Conservation (phyloP, 2,797 vertebrate species). For the Gymnodraco acuticeps region DNA sequence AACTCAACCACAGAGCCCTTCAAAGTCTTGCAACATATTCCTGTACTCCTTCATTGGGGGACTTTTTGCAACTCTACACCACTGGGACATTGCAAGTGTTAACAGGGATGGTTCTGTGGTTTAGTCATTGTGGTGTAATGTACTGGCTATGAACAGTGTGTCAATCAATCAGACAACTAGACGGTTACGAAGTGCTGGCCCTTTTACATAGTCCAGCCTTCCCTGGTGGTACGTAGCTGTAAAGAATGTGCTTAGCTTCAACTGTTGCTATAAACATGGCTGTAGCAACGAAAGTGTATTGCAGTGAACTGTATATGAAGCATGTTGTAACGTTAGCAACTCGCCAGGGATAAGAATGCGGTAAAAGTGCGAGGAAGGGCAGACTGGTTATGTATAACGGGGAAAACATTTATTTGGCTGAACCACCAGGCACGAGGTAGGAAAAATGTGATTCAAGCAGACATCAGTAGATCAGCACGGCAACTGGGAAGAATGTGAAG, state of each 20-base stretch:
- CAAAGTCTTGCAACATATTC: conserved; percentile 8
- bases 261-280: conserved; percentile 65
- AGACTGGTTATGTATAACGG: conserved; percentile 24
- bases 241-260: conserved; percentile 50
- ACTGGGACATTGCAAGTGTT: conserved; percentile 57
- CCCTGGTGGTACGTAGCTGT: conserved; percentile 51
- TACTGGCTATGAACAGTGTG: conserved; percentile 58
- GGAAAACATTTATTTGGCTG: conserved; percentile 14
- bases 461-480: conserved; percentile 48
- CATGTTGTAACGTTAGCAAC: conserved; percentile 36
- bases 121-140: conserved; percentile 76
- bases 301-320: conserved; percentile 29
- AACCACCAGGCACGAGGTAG: conserved; percentile 21
- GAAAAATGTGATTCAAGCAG: conserved; percentile 46
- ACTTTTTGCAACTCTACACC: conserved; percentile 63
- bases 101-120: conserved; percentile 68
- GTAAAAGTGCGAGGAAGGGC: conserved; percentile 30
- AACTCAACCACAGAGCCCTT: conserved; percentile 11
- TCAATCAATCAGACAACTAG: conserved; percentile 62
- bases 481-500: conserved; percentile 44
- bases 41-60: conserved; percentile 13
- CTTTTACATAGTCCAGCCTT: conserved; percentile 51
- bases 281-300: conserved; percentile 39
- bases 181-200: conserved; percentile 28
- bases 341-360: conserved; percentile 28